Percentiles rank a stretch among this genome's conserved stretches.
phyloP scores from a whole-genome alignment of 2,797 vertebrate species.

The Bradypus variegatus region DNA sequence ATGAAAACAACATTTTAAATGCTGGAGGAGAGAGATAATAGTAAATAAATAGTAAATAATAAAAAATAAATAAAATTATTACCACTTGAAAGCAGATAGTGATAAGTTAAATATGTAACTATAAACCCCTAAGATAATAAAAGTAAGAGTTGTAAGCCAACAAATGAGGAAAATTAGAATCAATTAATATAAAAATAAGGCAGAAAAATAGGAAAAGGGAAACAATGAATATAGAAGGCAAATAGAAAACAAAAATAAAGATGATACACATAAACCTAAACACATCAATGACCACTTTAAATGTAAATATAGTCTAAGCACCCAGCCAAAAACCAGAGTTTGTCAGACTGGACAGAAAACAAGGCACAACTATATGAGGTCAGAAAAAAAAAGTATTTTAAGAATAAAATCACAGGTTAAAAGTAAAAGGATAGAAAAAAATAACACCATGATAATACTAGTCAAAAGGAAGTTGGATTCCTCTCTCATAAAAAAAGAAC shows the following conservation, averaged over 20 bases:
- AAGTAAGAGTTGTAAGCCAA: neutral
- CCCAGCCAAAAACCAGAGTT: neutral
- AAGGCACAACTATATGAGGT: neutral
- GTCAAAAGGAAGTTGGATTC: conserved; percentile 30
- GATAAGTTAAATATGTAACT: neutral
- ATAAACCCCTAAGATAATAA: neutral
- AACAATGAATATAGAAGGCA: neutral
- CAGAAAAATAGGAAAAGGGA: neutral
- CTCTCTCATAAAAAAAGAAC: conserved; percentile 60
- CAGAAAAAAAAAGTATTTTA: neutral
- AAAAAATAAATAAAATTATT: too few relatives aligned
- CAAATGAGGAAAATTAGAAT: neutral
- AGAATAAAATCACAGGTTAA: neutral
- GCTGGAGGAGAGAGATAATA: neutral
- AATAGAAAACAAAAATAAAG: neutral
- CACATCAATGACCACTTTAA: neutral
- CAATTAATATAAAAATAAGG: neutral
- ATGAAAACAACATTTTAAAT: neutral
- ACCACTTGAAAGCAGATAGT: neutral
- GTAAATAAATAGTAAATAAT: too few relatives aligned
- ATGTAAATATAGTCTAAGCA: neutral
- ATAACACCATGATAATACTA: neutral
- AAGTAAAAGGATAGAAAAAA: neutral
- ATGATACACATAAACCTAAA: neutral
- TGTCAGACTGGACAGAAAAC: neutral